phyloP scores from a whole-genome alignment of 2,888 invertebrate genomes.

The Cecidostiba fungosa region DNA sequence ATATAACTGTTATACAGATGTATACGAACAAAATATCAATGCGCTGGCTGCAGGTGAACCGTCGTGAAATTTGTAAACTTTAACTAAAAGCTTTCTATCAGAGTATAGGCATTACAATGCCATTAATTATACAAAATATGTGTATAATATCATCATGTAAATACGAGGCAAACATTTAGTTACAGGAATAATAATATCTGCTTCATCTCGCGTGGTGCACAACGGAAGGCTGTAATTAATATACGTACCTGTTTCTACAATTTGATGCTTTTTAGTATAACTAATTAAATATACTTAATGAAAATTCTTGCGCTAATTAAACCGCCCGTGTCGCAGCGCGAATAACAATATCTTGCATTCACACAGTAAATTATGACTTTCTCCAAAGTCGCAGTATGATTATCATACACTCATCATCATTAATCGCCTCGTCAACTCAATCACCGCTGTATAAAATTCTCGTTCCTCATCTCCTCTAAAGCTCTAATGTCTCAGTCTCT shows the following conservation, averaged over 20 bases:
- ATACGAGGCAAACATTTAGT: too few relatives aligned
- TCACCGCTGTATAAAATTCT: neutral
- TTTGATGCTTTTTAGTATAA: neutral
- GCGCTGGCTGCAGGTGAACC: neutral
- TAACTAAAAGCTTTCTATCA: too few relatives aligned
- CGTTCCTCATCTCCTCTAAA: too few relatives aligned
- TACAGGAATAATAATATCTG: too few relatives aligned
- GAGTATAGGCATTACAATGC: too few relatives aligned
- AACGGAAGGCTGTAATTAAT: too few relatives aligned
- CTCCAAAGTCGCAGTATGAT: neutral
- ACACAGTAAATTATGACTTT: neutral
- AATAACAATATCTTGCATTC: neutral
- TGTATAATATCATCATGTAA: too few relatives aligned
- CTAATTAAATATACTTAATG: neutral
- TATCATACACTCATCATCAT: neutral
- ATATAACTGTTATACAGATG: constrained; percentile 37
- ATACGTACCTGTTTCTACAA: too few relatives aligned
- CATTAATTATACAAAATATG: too few relatives aligned
- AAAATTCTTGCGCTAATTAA: neutral
- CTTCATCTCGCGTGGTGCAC: too few relatives aligned
- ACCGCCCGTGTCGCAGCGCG: neutral
- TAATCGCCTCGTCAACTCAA: neutral
- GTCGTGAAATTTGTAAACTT: too few relatives aligned
- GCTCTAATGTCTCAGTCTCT: too few relatives aligned
- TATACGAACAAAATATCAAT: constrained; percentile 9